phyloP scores from a whole-genome alignment of 2,113 vertebrate species.

The Heteronetta atricapilla region DNA sequence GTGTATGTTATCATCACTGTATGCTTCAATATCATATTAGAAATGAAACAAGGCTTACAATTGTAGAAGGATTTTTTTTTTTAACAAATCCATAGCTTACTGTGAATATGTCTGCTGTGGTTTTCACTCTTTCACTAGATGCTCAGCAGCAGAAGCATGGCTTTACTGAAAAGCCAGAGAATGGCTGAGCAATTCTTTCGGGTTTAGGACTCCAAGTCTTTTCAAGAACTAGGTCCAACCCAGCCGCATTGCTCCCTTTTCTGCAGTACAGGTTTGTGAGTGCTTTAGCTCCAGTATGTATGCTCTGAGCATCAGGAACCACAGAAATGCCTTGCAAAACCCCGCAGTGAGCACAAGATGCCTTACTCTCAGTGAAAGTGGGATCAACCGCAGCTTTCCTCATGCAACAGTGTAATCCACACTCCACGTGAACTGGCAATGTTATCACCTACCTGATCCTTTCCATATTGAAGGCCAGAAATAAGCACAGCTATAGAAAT shows the following conservation, averaged over 20 bases:
- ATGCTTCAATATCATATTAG: not conserved
- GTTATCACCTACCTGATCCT: not conserved
- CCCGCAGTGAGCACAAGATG: fast-evolving
- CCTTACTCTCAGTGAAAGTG: not conserved
- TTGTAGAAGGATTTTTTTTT: not conserved
- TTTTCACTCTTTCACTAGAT: not conserved
- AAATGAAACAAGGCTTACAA: not conserved
- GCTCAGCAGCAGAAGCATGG: not conserved
- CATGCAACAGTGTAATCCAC: not conserved
- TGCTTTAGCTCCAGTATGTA: not conserved
- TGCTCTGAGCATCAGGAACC: not conserved
- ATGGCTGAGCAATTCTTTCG: not conserved
- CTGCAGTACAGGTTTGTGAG: not conserved
- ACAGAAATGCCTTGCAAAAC: not conserved
- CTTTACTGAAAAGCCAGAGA: not conserved
- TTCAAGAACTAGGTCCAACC: not conserved
- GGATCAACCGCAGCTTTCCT: not conserved
- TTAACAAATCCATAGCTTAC: not conserved
- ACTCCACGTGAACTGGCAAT: not conserved
- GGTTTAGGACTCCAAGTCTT: not conserved
- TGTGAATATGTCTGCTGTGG: not conserved
- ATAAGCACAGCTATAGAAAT: not conserved
- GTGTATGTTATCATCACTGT: not conserved
- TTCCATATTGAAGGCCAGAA: not conserved
- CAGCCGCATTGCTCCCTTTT: not conserved